Percentiles rank a stretch among this genome's conserved stretches.
These are phyloP conservation scores for Cancer borealis DNA, from an alignment of 2,888 invertebrate genomes.

Conservation along the genomic window DNA sequence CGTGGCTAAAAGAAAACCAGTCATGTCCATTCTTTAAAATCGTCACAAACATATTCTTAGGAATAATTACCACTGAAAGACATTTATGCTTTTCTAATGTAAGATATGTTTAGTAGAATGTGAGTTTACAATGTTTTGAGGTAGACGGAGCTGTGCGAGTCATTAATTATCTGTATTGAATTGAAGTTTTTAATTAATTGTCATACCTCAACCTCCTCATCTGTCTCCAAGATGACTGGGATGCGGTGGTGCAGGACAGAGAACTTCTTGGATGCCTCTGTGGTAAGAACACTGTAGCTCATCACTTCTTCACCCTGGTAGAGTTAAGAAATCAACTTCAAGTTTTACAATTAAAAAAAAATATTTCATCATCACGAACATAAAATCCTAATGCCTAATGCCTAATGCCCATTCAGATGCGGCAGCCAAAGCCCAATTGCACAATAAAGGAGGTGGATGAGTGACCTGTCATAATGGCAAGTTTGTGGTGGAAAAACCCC, in stretches of 20 bases:
- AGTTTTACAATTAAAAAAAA: neutral
- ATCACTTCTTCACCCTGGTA: slow-evolving; percentile 83
- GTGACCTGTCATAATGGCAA: too few relatives aligned
- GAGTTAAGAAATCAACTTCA: neutral
- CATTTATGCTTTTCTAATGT: too few relatives aligned
- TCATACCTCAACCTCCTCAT: slow-evolving; percentile 84
- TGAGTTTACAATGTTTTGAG: too few relatives aligned
- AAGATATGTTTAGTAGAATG: too few relatives aligned
- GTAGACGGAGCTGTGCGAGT: neutral
- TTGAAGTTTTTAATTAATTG: neutral
- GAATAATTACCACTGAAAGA: too few relatives aligned
- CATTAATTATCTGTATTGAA: neutral
- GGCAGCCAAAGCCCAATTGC: too few relatives aligned
- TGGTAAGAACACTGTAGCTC: slow-evolving; percentile 88
- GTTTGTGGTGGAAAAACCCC: too few relatives aligned
- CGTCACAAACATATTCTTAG: too few relatives aligned
- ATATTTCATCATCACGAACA: neutral
- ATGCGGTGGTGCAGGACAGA: slow-evolving; percentile 89
- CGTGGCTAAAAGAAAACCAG: too few relatives aligned
- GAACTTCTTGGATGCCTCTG: slow-evolving; percentile 85
- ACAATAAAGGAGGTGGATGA: too few relatives aligned
- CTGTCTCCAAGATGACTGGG: slow-evolving; percentile 88
- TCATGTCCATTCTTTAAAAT: too few relatives aligned
- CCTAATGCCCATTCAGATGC: too few relatives aligned
- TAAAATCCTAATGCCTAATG: neutral